Evolutionary conservation across 2,888 invertebrate genomes (phyloP).

Genomic region (Eupithecia pulchellata): DNA sequence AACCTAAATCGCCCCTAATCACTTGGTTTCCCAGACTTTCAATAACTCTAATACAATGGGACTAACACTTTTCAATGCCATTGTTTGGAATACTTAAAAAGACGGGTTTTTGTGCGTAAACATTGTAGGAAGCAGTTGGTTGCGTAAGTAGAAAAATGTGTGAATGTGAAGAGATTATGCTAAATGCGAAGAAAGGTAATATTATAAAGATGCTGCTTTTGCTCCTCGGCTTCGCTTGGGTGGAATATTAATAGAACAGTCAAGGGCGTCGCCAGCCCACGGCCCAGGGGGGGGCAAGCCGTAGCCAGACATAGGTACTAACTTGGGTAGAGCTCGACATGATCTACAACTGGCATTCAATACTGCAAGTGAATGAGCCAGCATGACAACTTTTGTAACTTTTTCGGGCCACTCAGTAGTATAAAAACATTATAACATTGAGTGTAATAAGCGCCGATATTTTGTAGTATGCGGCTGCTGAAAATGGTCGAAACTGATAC

Average conservation of each 20-base stretch:
- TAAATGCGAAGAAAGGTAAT: not conserved
- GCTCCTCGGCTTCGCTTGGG: not conserved
- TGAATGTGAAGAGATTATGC: slow-evolving; percentile 8
- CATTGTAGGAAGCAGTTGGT: slow-evolving; percentile 24
- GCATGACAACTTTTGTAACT: too few relatives aligned
- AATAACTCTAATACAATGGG: slow-evolving; percentile 30
- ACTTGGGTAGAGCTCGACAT: too few relatives aligned
- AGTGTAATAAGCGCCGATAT: too few relatives aligned
- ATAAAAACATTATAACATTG: too few relatives aligned
- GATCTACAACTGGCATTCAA: too few relatives aligned
- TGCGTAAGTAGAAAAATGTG: slow-evolving; percentile 22
- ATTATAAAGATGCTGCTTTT: not conserved
- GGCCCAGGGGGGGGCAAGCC: too few relatives aligned
- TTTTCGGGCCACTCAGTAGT: too few relatives aligned
- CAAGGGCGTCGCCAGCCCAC: too few relatives aligned
- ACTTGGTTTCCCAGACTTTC: slow-evolving; percentile 40
- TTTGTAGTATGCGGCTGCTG: too few relatives aligned
- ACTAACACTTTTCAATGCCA: slow-evolving; percentile 33
- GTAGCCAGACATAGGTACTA: too few relatives aligned
- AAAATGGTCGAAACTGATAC: too few relatives aligned
- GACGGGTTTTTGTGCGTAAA: slow-evolving; percentile 29
- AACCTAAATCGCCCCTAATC: slow-evolving; percentile 34
- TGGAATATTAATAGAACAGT: not conserved
- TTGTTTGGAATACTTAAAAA: slow-evolving; percentile 32
- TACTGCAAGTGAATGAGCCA: too few relatives aligned